Percentiles rank a stretch among this genome's conserved stretches.
phyloP scores from a whole-genome alignment of 1,140 invertebrate species.

The Drosophila nikananu region DNA sequence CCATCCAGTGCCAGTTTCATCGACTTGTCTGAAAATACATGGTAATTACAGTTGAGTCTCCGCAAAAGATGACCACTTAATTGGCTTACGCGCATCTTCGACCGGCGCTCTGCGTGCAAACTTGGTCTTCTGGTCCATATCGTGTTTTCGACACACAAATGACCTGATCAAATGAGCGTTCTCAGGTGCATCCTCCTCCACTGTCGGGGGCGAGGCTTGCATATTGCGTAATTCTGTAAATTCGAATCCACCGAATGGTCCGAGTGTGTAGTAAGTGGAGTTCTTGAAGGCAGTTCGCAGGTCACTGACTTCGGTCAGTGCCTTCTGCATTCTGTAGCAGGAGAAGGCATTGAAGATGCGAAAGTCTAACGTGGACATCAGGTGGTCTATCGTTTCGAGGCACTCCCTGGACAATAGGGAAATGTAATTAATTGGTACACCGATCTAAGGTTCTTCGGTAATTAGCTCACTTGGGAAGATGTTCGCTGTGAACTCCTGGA shows the following conservation, averaged over 20 bases:
- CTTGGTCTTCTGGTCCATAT: neutral
- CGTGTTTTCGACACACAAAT: conserved; percentile 1
- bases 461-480: conserved; percentile 11
- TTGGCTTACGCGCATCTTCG: neutral
- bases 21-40: neutral
- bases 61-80: too few relatives aligned
- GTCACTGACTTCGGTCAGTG: neutral
- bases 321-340: conserved; percentile 9
- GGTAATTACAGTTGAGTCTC: neutral
- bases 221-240: neutral
- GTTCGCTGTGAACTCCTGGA: conserved; percentile 9
- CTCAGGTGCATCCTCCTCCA: neutral
- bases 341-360: conserved; percentile 20
- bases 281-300: conserved; percentile 1
- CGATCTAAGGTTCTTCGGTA: neutral
- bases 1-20: too few relatives aligned
- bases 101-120: neutral
- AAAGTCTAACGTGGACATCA: conserved; percentile 9
- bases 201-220: neutral
- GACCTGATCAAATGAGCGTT: neutral
- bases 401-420: neutral
- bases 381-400: neutral
- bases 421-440: neutral
- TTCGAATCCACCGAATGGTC: conserved; percentile 32
- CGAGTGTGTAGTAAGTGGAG: neutral